Evolutionary conservation across 2,797 vertebrate genomes (phyloP), one percentile per base, ranked within the genome.

Genomic region (Sitta carolinensis): DNA sequence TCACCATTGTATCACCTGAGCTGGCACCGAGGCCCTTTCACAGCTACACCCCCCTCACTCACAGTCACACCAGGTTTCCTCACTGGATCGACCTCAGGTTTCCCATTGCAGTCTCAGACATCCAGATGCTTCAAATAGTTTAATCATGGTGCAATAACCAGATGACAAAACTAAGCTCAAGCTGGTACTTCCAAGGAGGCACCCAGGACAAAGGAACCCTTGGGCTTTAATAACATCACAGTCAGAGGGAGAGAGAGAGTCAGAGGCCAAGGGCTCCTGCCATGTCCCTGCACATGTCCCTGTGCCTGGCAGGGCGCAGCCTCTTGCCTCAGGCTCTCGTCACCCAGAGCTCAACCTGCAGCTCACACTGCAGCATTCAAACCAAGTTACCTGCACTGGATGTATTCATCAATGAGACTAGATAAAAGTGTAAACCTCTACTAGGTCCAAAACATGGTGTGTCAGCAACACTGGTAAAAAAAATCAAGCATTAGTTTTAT

Each of bases 21-120:
- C 19, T 32, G 36, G 15, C 16, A 59, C 22, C 0, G 0, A 30
- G 18, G 6, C 2, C 15, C 9, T 26, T 42, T 54, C 36, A 21
- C 40, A 42, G 30, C 22, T 47, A 11, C 15, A 34, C 3, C 4
- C 4, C 12, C 11, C 11, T 14, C 9, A 34, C 15, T 32, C 45
- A 58, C 15, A 34, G 8, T 47, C n/a, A 52, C 30, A 47, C 11
- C 11, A 15, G 13, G 4, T 59, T 52, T 42, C 7, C 40, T 42
- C 66, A 70, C 4, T 9, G 1, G 52, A 18, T 66, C 1, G 0
- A 17, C 26, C 8, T 18, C 58, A 70, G 38, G 21, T 19, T 34
- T 77, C 21, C 64, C 38, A 40, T 1, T 26, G 10, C 10, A 58
- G n/a, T 16, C 16, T 42, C 3, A 2, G 30, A 47, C 9, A 43